Percentiles rank a stretch among this genome's conserved stretches.
Conservation (phyloP, 23 tunicate genomes). For the Phallusia fumigata region DNA sequence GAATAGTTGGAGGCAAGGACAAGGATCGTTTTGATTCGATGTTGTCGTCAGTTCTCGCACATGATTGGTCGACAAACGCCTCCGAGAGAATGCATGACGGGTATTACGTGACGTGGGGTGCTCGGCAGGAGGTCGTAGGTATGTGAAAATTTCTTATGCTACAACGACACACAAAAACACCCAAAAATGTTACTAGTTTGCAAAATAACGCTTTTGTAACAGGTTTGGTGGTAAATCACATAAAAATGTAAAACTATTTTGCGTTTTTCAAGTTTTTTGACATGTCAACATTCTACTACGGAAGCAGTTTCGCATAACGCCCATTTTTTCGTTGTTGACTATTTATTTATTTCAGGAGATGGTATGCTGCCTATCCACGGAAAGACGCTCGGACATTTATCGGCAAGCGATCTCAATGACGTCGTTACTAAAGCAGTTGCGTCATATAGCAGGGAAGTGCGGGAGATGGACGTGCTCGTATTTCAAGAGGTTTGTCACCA, state of each 20-base stretch:
- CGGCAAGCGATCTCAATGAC: constrained; percentile 67
- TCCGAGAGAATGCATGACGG: constrained; percentile 41
- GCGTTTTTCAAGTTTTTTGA: too few species aligned
- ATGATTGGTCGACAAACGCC: constrained; percentile 70
- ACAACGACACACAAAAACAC: too few species aligned
- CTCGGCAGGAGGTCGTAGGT: constrained; percentile 61
- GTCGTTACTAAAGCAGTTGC: constrained; percentile 66
- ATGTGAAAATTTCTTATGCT: not conserved
- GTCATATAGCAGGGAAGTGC: constrained; percentile 79
- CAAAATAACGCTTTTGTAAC: too few species aligned
- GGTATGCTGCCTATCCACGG: constrained; percentile 71
- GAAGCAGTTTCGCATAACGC: too few species aligned
- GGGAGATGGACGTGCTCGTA: constrained; percentile 69
- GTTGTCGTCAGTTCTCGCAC: constrained; percentile 55
- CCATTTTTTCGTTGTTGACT: not conserved
- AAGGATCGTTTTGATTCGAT: constrained; percentile 67
- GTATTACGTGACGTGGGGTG: constrained; percentile 90
- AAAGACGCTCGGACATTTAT: constrained; percentile 59
- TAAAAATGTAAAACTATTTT: too few species aligned
- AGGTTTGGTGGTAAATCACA: too few species aligned
- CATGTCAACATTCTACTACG: too few species aligned
- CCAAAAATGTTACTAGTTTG: too few species aligned
- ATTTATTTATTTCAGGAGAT: constrained; percentile 11
- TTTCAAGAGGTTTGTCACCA: constrained; percentile 60
- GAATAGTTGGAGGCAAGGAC: constrained; percentile 63